Evolutionary conservation across 2,888 invertebrate species (phyloP).

Genomic region (Chrysodeixis includens): DNA sequence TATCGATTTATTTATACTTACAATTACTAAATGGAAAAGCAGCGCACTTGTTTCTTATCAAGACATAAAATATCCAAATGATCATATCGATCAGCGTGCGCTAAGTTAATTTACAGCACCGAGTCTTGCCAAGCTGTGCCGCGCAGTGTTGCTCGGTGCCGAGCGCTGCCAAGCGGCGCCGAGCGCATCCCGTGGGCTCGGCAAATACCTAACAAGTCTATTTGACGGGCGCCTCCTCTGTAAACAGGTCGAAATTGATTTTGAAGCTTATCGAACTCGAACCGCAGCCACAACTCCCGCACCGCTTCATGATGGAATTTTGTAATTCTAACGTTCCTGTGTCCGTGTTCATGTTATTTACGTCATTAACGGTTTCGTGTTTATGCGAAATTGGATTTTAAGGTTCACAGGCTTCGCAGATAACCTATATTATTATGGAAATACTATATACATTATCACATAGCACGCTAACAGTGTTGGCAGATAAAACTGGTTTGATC

Average conservation of each 20-base stretch:
- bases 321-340: slow-evolving; percentile 59
- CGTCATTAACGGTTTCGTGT: slow-evolving; percentile 44
- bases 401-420: not conserved
- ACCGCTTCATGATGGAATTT: slow-evolving; percentile 63
- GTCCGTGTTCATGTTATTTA: slow-evolving; percentile 42
- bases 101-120: slow-evolving; percentile 49
- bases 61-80: slow-evolving; percentile 48
- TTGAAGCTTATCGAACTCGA: slow-evolving; percentile 77
- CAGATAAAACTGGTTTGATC: not conserved
- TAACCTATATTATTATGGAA: not conserved
- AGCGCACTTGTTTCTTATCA: not conserved
- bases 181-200: slow-evolving; percentile 43
- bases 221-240: slow-evolving; percentile 71
- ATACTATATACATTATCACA: not conserved
- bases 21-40: not conserved
- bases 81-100: slow-evolving; percentile 53
- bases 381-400: slow-evolving; percentile 28
- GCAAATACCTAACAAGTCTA: slow-evolving; percentile 66
- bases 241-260: slow-evolving; percentile 84
- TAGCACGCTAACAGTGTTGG: not conserved
- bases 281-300: slow-evolving; percentile 43
- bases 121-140: slow-evolving; percentile 60
- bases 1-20: not conserved
- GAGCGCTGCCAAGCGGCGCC: slow-evolving; percentile 60
- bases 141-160: too few relatives aligned